These are phyloP conservation scores for Drosophila phalerata DNA, from an alignment of 2,888 invertebrate genomes.

Conservation along the genomic window DNA sequence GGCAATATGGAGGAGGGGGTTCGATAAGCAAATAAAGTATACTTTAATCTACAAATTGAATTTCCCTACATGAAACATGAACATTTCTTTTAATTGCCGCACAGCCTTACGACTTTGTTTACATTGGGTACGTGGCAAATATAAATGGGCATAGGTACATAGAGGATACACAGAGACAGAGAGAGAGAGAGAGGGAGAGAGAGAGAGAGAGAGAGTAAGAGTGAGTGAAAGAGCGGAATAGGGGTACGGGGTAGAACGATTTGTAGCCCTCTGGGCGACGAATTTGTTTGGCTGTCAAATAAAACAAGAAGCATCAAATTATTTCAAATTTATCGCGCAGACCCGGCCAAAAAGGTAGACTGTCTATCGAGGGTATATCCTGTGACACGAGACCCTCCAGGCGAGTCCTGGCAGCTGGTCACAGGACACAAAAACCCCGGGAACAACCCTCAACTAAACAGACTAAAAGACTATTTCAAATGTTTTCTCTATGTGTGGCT, in stretches of 20 bases:
- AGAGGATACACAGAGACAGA: neutral
- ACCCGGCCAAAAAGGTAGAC: constrained; percentile 50
- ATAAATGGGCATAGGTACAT: neutral
- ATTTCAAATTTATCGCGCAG: constrained; percentile 76
- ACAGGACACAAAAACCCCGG: constrained; percentile 23
- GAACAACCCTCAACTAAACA: constrained; percentile 53
- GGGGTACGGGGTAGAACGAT: constrained; percentile 15
- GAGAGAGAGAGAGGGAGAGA: neutral
- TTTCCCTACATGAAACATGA: constrained; percentile 60
- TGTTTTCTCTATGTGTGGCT: constrained; percentile 19
- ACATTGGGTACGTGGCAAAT: constrained; percentile 45
- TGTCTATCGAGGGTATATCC: constrained; percentile 38
- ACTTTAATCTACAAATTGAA: constrained; percentile 78
- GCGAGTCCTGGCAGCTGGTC: constrained; percentile 38
- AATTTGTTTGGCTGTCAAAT: constrained; percentile 78
- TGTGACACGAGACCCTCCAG: constrained; percentile 41
- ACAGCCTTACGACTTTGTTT: constrained; percentile 66
- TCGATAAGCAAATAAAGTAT: constrained; percentile 28
- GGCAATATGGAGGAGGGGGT: neutral
- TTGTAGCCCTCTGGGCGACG: constrained; percentile 65
- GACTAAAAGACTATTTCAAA: constrained; percentile 42
- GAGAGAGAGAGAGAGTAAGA: neutral
- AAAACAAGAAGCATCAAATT: constrained; percentile 80
- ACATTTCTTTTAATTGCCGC: constrained; percentile 70
- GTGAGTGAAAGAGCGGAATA: neutral